phyloP scores from a whole-genome alignment of 2,797 vertebrate genomes.

The Kryptolebias ocellatus region DNA sequence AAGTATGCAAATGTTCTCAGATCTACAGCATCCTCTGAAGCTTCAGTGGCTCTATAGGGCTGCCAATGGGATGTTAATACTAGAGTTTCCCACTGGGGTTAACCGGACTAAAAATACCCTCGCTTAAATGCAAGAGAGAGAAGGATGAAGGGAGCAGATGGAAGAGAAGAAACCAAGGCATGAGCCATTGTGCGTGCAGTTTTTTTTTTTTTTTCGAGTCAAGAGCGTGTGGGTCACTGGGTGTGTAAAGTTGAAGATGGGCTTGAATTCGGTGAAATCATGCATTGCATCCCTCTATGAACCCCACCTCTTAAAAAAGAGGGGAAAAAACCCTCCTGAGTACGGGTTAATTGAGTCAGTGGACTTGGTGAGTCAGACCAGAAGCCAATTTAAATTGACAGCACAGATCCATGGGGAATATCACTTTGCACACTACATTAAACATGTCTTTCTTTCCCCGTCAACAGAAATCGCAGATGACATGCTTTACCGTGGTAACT shows the following conservation, averaged over 20 bases:
- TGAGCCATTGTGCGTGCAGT: constrained; percentile 7
- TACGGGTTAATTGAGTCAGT: constrained; percentile 62
- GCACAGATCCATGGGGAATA: constrained; percentile 54
- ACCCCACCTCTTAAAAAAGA: not conserved
- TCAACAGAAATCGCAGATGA: constrained; percentile 28
- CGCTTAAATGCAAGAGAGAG: constrained; percentile 42
- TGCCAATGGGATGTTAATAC: constrained; percentile 59
- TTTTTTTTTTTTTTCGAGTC: not conserved
- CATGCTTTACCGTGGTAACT: constrained; percentile 12
- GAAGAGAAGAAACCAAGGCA: constrained; percentile 20
- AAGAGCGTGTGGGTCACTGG: constrained; percentile 15
- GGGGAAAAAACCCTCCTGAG: not conserved
- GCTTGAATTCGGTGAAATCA: constrained; percentile 43
- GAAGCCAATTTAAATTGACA: constrained; percentile 62
- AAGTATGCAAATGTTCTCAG: constrained; percentile 30
- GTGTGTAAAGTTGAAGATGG: constrained; percentile 21
- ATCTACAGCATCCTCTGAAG: constrained; percentile 28
- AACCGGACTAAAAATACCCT: constrained; percentile 72
- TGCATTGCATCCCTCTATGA: constrained; percentile 33
- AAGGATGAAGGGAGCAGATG: constrained; percentile 55
- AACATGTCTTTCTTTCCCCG: constrained; percentile 38
- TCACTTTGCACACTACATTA: constrained; percentile 62
- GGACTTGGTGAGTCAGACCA: constrained; percentile 63
- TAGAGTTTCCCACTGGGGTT: constrained; percentile 58
- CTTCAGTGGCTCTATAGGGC: constrained; percentile 37